phyloP scores from a whole-genome alignment of 2,113 vertebrate species.

The Struthidea cinerea region DNA sequence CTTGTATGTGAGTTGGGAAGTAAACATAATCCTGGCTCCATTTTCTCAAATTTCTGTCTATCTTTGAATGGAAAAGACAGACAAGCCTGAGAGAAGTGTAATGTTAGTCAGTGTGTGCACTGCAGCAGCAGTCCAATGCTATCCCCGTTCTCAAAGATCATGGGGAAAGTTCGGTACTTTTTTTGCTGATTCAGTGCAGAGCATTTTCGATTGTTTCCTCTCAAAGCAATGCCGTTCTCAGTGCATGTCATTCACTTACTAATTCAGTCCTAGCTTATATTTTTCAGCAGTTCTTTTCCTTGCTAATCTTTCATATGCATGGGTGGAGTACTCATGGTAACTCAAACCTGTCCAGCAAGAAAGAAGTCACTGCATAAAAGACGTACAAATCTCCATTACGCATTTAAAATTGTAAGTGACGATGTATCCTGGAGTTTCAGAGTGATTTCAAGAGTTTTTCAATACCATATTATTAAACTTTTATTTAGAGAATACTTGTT shows the following conservation, averaged over 20 bases:
- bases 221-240: not conserved
- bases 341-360: conserved; percentile 30
- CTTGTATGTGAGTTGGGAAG: not conserved
- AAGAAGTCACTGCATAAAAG: not conserved
- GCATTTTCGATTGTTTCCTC: not conserved
- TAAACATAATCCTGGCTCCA: not conserved
- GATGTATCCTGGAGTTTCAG: not conserved
- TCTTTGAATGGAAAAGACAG: not conserved
- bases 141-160: not conserved
- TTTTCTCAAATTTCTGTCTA: not conserved
- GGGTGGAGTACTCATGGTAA: conserved; percentile 13
- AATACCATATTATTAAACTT: not conserved
- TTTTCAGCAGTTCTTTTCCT: conserved; percentile 32
- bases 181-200: not conserved
- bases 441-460: not conserved
- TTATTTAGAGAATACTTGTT: not conserved
- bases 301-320: conserved; percentile 8
- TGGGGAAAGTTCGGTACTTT: not conserved
- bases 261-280: not conserved
- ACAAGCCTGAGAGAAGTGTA: not conserved
- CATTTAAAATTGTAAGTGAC: not conserved
- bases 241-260: not conserved
- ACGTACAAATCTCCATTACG: not conserved
- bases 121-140: not conserved
- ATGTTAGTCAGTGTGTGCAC: not conserved